These are phyloP conservation scores for Sceliomorpha sp. DNA, from an alignment of 2,888 invertebrate species.

Conservation along the genomic window DNA sequence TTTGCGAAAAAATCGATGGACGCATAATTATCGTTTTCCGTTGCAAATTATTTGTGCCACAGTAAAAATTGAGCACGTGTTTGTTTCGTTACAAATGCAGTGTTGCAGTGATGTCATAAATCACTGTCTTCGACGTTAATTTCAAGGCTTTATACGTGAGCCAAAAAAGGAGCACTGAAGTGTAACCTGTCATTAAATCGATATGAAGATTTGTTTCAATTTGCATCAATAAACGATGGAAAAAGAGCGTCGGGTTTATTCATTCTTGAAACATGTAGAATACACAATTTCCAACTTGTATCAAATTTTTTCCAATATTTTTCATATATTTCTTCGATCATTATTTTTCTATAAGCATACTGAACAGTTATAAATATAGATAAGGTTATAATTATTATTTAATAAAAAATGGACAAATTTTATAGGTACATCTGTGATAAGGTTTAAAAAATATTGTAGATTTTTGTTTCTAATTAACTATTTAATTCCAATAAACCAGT, in stretches of 20 bases:
- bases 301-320: too few species aligned
- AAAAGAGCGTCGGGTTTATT: conserved; percentile 15
- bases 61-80: conserved; percentile 9
- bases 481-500: too few species aligned
- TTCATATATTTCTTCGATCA: too few species aligned
- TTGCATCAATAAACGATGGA: conserved; percentile 21
- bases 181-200: conserved; percentile 17
- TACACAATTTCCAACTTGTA: too few species aligned
- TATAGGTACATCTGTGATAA: too few species aligned
- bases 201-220: conserved; percentile 21
- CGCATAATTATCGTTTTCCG: neutral
- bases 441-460: too few species aligned
- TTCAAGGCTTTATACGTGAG: conserved; percentile 25
- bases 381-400: too few species aligned
- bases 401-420: too few species aligned
- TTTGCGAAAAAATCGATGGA: neutral
- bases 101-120: conserved; percentile 21
- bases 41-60: conserved; percentile 6
- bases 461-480: too few species aligned
- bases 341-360: too few species aligned
- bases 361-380: too few species aligned
- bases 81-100: conserved; percentile 19
- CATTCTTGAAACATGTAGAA: too few species aligned
- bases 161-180: conserved; percentile 19
- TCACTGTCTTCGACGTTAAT: conserved; percentile 22